phyloP scores from a whole-genome alignment of 2,113 vertebrate species.

The Ploceus nigricollis region DNA sequence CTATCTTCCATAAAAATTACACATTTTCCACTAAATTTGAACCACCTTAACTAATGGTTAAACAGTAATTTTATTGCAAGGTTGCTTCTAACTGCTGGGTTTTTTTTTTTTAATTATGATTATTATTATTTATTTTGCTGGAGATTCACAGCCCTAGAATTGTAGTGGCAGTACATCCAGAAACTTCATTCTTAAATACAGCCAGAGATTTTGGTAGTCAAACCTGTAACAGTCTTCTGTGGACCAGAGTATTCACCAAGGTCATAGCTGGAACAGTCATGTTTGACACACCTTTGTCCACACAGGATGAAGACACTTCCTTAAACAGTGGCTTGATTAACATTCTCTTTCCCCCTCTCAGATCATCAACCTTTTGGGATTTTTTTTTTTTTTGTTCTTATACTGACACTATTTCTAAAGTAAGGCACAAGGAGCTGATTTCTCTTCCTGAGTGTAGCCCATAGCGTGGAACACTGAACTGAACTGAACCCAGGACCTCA shows the following conservation, averaged over 20 bases:
- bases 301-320: neutral
- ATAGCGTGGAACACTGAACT: neutral
- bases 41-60: neutral
- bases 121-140: neutral
- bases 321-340: neutral
- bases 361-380: neutral
- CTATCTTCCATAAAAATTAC: neutral
- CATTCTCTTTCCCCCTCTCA: fast-evolving
- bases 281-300: neutral
- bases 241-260: neutral
- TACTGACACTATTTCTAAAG: neutral
- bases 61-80: neutral
- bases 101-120: neutral
- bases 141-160: neutral
- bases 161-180: neutral
- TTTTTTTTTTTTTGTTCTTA: neutral
- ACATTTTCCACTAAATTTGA: neutral
- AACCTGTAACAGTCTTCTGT: neutral
- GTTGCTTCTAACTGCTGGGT: neutral
- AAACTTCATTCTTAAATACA: neutral
- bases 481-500: neutral
- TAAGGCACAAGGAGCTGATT: neutral
- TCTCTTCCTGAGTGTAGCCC: neutral
- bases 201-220: neutral
- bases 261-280: fast-evolving